phyloP scores from a whole-genome alignment of 2,888 invertebrate genomes.

The Drosophila eohydei region DNA sequence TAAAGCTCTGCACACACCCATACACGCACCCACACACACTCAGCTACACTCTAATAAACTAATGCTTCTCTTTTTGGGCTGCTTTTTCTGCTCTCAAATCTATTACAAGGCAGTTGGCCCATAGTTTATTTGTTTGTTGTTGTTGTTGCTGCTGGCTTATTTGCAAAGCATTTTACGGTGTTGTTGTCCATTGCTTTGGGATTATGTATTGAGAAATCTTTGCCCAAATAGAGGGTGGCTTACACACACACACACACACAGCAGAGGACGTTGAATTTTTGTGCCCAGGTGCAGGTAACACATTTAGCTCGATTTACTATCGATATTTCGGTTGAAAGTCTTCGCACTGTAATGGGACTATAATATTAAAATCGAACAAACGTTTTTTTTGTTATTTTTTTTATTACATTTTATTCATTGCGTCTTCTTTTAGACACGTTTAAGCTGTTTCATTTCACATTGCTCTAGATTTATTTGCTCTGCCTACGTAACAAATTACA shows the following conservation, averaged over 20 bases:
- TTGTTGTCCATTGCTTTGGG: slow-evolving; percentile 45
- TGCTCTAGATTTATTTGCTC: background rate
- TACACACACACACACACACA: background rate
- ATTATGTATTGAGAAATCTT: slow-evolving; percentile 44
- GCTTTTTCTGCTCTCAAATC: slow-evolving; percentile 60
- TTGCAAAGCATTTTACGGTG: slow-evolving; percentile 67
- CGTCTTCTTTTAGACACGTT: background rate
- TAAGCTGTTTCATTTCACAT: background rate
- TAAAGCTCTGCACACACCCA: slow-evolving; percentile 59
- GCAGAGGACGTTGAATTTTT: background rate
- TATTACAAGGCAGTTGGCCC: slow-evolving; percentile 63
- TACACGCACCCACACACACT: slow-evolving; percentile 2
- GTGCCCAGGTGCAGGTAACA: slow-evolving; percentile 39
- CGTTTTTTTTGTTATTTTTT: background rate
- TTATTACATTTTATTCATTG: slow-evolving; percentile 4
- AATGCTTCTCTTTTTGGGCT: slow-evolving; percentile 60
- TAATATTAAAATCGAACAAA: slow-evolving; percentile 18
- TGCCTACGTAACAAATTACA: background rate
- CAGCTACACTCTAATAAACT: slow-evolving; percentile 68
- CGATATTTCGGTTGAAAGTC: slow-evolving; percentile 15
- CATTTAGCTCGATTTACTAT: slow-evolving; percentile 25
- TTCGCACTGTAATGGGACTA: slow-evolving; percentile 20
- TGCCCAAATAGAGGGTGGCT: slow-evolving; percentile 18
- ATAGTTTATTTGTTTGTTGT: slow-evolving; percentile 40
- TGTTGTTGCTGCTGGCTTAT: slow-evolving; percentile 52